Base-by-base conservation (phyloP, 2,113 vertebrate genomes). In the Alethe castanea region DNA sequence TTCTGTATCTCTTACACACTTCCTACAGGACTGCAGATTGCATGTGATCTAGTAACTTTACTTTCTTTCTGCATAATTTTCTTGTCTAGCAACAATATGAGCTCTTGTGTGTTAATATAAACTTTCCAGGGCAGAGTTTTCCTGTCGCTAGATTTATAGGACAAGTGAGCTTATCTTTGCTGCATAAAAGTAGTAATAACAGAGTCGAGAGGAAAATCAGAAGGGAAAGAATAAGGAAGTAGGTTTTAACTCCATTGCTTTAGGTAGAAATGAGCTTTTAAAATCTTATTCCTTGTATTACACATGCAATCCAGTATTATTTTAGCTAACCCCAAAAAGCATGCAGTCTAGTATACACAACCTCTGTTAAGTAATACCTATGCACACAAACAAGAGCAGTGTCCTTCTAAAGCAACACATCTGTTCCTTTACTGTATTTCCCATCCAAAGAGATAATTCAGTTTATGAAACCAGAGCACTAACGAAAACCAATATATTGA, bases 401-500 rank as follows among this genome's bases (percentile, higher is more conserved):
- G 24, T 64, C 71, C 35, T 87, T 77, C 52, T 44, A 71, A 84
- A 86, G 31, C 28, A 88, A n/a, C 31, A 13, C 14, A 23, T 26
- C 38, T 70, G 26, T 53, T 86, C 22, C 67, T 82, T 70, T 70
- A 42, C 67, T 69, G 12, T 47, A 50, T 57, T 93, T 80, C 53
- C 69, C 60, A 56, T 74, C 56, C 72, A 76, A 80, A 81, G 52
- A 81, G 45, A 70, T 83, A 81, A 82, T 24, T 96, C 50, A 29
- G 15, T 92, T 88, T 71, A 86, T 71, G 69, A 71, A 95, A 92
- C 33, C 31, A 92, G 53, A 83, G 60, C 64, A 42, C 90, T 90
- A 78, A 81, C 0, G 0, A 86, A 95, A 96, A 64, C 35, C 92
- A 66, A 95, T 95, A 92, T 90, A 96, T 90, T 78, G 90, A 96